Conservation (phyloP, 2,888 invertebrate genomes). For the Caenorhabditis wallacei region DNA sequence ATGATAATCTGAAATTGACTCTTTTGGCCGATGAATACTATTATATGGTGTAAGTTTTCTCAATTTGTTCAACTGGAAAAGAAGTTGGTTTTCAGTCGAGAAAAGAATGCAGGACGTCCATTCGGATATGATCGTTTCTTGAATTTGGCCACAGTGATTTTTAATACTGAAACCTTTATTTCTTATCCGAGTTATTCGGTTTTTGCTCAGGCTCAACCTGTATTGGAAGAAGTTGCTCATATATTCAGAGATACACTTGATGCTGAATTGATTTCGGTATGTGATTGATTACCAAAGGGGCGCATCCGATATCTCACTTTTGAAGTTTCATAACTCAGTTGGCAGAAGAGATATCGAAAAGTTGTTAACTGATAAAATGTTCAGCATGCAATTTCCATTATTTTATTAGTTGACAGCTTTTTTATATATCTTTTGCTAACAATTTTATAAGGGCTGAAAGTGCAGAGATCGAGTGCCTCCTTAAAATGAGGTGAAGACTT, state of each 20-base stretch:
- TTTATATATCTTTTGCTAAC: too few species aligned
- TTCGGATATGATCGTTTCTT: conserved; percentile 58
- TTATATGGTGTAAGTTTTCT: conserved; percentile 47
- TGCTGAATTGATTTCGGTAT: conserved; percentile 39
- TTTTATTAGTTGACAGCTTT: too few species aligned
- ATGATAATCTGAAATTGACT: conserved; percentile 49
- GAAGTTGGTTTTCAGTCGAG: conserved; percentile 47
- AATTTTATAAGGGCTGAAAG: too few species aligned
- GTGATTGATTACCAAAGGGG: not conserved
- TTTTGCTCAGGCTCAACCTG: conserved; percentile 50
- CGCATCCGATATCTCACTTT: too few species aligned
- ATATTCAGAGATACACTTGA: conserved; percentile 50
- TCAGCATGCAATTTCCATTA: too few species aligned
- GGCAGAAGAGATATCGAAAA: too few species aligned
- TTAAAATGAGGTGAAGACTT: too few species aligned
- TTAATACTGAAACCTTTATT: conserved; percentile 44
- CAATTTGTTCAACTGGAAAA: conserved; percentile 47
- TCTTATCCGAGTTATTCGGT: conserved; percentile 45
- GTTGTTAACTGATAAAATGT: too few species aligned
- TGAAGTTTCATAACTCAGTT: too few species aligned
- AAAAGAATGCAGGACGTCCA: conserved; percentile 34
- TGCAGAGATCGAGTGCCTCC: too few species aligned
- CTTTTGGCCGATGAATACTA: conserved; percentile 62
- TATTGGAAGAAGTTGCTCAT: conserved; percentile 45
- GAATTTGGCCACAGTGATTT: conserved; percentile 50